phyloP scores from a whole-genome alignment of 2,888 invertebrate genomes.

The Auanema sp. region DNA sequence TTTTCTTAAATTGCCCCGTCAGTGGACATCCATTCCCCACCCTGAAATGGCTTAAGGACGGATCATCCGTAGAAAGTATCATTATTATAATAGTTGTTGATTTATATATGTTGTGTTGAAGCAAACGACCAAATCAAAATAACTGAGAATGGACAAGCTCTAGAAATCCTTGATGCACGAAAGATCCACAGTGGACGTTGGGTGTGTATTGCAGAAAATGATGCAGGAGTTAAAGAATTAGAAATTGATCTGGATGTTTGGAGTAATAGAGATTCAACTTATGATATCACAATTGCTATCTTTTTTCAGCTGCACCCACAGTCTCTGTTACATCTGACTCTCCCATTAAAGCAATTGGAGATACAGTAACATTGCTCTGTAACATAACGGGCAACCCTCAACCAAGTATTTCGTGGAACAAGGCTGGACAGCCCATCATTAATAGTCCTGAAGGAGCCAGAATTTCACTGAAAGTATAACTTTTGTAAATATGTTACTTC shows the following conservation, averaged over 20 bases:
- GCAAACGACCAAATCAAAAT: constrained; percentile 36
- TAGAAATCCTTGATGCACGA: constrained; percentile 43
- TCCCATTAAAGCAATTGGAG: constrained; percentile 59
- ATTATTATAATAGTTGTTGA: not conserved
- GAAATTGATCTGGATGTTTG: constrained; percentile 59
- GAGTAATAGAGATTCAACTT: constrained; percentile 29
- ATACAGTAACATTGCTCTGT: constrained; percentile 65
- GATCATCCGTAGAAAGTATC: constrained; percentile 26
- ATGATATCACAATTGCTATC: not conserved
- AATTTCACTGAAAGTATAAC: constrained; percentile 40
- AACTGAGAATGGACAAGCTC: constrained; percentile 53
- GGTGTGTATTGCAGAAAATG: constrained; percentile 66
- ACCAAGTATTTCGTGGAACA: constrained; percentile 64
- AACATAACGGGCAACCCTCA: constrained; percentile 66
- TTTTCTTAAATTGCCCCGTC: constrained; percentile 59
- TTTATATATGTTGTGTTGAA: constrained; percentile 16
- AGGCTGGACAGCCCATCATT: constrained; percentile 70
- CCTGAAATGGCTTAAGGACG: constrained; percentile 57
- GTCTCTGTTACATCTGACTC: constrained; percentile 49
- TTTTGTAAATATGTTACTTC: not conserved
- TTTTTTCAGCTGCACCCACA: constrained; percentile 53
- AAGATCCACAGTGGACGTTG: constrained; percentile 63
- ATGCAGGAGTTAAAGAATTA: constrained; percentile 64
- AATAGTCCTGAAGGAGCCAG: constrained; percentile 51
- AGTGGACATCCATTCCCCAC: constrained; percentile 60